Conservation (phyloP, 2,797 vertebrate species). For the Sebastes aleutianus region DNA sequence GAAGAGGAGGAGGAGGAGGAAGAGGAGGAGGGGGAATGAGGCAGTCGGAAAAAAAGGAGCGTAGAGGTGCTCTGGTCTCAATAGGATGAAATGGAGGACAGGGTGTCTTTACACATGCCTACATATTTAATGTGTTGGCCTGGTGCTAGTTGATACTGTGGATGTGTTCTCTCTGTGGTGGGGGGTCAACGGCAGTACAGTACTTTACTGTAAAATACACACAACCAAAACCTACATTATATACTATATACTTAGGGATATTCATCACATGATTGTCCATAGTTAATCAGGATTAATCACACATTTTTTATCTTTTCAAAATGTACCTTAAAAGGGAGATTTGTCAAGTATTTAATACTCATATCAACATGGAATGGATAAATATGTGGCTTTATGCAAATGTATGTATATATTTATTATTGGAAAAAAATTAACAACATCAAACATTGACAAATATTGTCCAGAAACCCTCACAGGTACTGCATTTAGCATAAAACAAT, state of each 20-base stretch:
- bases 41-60: conserved; percentile 12
- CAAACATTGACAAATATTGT: fast-evolving
- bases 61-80: conserved; percentile 48
- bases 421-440: fast-evolving
- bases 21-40: background rate
- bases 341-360: too few species aligned
- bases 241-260: too few species aligned
- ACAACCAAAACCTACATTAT: background rate
- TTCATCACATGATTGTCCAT: too few species aligned
- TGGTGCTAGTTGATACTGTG: conserved; percentile 38
- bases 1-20: conserved; percentile 2
- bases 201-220: background rate
- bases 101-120: conserved; percentile 71
- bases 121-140: conserved; percentile 75
- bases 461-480: too few species aligned
- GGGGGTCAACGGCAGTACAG: conserved; percentile 10
- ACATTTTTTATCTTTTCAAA: too few species aligned
- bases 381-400: fast-evolving
- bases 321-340: too few species aligned
- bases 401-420: too few species aligned
- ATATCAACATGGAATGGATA: fast-evolving
- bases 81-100: conserved; percentile 47
- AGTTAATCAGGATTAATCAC: too few species aligned
- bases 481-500: too few species aligned
- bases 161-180: background rate